Percentiles rank a stretch among this genome's conserved stretches.
Evolutionary conservation across 92 coral and sea anemone genomes (phyloP).

Genomic region (Phymanthus crucifer): DNA sequence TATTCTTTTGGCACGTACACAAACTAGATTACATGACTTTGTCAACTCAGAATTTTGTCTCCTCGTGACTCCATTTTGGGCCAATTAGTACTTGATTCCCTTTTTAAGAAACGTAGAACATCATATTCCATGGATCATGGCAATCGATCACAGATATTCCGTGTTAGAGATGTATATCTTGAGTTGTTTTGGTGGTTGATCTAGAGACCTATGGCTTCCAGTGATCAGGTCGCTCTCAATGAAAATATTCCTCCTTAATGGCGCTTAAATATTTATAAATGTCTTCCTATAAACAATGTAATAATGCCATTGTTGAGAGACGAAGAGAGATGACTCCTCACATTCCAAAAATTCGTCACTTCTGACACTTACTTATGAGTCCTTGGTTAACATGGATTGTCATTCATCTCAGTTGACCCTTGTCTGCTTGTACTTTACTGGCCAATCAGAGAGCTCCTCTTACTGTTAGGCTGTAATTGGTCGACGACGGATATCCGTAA

Average conservation of each 20-base stretch:
- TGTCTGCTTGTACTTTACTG: neutral
- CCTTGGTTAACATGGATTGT: neutral
- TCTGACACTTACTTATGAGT: neutral
- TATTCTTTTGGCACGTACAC: neutral
- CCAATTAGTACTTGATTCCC: neutral
- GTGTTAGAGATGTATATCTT: neutral
- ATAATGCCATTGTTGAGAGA: neutral
- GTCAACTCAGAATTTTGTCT: neutral
- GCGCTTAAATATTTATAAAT: neutral
- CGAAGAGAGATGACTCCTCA: neutral
- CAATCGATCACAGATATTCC: neutral
- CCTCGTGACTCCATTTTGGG: neutral
- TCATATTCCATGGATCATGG: neutral
- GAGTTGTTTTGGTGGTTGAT: neutral
- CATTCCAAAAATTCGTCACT: neutral
- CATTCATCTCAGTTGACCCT: neutral
- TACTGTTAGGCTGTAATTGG: neutral
- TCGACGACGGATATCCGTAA: neutral
- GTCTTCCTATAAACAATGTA: neutral
- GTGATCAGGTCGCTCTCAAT: neutral
- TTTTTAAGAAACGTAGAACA: neutral
- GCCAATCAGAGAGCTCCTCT: constrained; percentile 1
- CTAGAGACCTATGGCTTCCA: neutral
- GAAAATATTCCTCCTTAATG: neutral
- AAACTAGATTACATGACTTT: neutral